phyloP scores from a whole-genome alignment of 2,888 invertebrate genomes.

The Acanthococcus lagerstroemiae region DNA sequence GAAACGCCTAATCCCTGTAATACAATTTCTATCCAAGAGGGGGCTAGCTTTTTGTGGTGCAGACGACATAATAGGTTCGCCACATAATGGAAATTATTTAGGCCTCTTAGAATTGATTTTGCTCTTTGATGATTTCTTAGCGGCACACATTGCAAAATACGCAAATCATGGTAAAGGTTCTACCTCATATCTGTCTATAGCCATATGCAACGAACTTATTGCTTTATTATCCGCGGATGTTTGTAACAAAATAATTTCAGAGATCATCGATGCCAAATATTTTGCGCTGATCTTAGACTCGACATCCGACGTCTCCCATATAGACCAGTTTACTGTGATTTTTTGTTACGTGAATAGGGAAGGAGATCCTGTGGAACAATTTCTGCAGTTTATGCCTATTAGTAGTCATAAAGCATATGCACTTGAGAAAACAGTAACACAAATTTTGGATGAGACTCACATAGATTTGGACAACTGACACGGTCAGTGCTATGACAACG shows the following conservation, averaged over 20 bases:
- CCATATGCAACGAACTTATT: constrained; percentile 18
- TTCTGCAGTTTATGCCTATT: constrained; percentile 14
- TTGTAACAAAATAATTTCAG: constrained; percentile 10
- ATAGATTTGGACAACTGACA: constrained; percentile 20
- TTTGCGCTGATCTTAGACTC: constrained; percentile 15
- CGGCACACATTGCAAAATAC: constrained; percentile 29
- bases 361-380: constrained; percentile 2
- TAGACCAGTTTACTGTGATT: constrained; percentile 21
- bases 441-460: neutral
- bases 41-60: constrained; percentile 31
- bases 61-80: constrained; percentile 24
- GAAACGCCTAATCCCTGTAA: constrained; percentile 20
- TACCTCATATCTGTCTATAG: constrained; percentile 16
- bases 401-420: constrained; percentile 5
- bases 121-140: constrained; percentile 33
- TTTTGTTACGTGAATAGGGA: constrained; percentile 2
- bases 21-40: constrained; percentile 27
- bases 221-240: constrained; percentile 8
- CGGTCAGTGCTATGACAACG: constrained; percentile 36
- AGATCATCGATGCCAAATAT: constrained; percentile 19
- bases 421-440: neutral
- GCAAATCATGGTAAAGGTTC: constrained; percentile 6
- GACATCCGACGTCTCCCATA: constrained; percentile 9
- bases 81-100: constrained; percentile 32
- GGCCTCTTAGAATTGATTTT: constrained; percentile 31